phyloP scores from a whole-genome alignment of 2,113 vertebrate species.

The Scophthalmus maximus region DNA sequence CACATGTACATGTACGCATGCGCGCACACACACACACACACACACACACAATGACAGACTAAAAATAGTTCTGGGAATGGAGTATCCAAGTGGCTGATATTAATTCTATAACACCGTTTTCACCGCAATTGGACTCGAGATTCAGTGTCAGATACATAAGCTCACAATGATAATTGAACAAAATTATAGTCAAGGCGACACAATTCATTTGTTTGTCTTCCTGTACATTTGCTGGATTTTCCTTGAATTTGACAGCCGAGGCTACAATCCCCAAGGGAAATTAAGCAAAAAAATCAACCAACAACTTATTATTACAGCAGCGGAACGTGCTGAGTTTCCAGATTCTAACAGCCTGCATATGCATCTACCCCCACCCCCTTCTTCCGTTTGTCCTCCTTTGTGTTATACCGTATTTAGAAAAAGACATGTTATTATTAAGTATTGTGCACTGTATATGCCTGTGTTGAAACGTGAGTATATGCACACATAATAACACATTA shows the following conservation, averaged over 20 bases:
- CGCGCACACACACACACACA: slow-evolving; percentile 56
- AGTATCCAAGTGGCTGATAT: slow-evolving; percentile 41
- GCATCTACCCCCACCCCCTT: slow-evolving; percentile 17
- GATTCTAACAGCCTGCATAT: slow-evolving; percentile 37
- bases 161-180: slow-evolving; percentile 57
- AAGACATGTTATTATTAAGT: not conserved
- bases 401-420: not conserved
- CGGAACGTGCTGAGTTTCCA: slow-evolving; percentile 49
- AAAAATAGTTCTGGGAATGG: slow-evolving; percentile 57
- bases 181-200: slow-evolving; percentile 58
- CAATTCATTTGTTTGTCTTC: slow-evolving; percentile 49
- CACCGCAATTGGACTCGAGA: slow-evolving; percentile 27
- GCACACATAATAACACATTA: slow-evolving; percentile 7
- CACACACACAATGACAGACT: slow-evolving; percentile 1
- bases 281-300: slow-evolving; percentile 61
- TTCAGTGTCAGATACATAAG: slow-evolving; percentile 37
- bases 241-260: slow-evolving; percentile 51
- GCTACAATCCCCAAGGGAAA: slow-evolving; percentile 62
- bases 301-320: slow-evolving; percentile 61
- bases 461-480: too few relatives aligned
- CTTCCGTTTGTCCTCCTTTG: slow-evolving; percentile 1
- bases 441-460: slow-evolving; percentile 12
- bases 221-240: slow-evolving; percentile 38
- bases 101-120: slow-evolving; percentile 49
- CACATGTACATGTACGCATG: slow-evolving; percentile 1